These are phyloP conservation scores for Crepidodera aurea DNA, from an alignment of 2,888 invertebrate species.

Conservation along the genomic window DNA sequence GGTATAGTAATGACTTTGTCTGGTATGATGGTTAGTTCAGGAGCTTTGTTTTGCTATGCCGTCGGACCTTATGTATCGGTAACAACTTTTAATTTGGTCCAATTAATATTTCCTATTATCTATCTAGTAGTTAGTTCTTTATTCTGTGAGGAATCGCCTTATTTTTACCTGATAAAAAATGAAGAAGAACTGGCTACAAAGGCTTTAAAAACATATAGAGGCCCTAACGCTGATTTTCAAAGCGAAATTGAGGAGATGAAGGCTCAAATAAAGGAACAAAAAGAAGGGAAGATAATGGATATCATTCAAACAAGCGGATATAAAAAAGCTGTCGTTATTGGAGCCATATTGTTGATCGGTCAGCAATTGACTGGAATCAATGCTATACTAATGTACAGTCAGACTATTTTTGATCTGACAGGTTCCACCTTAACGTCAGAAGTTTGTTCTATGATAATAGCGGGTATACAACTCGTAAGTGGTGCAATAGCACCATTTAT, in stretches of 20 bases:
- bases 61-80: constrained; percentile 79
- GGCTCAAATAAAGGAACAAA: constrained; percentile 13
- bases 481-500: constrained; percentile 79
- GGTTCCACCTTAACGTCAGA: constrained; percentile 67
- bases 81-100: constrained; percentile 66
- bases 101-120: constrained; percentile 62
- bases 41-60: constrained; percentile 72
- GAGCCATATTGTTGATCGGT: constrained; percentile 76
- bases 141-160: constrained; percentile 85
- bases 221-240: constrained; percentile 3
- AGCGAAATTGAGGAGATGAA: constrained; percentile 25
- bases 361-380: constrained; percentile 87
- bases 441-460: constrained; percentile 77
- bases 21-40: constrained; percentile 74
- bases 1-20: constrained; percentile 84
- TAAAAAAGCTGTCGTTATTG: constrained; percentile 66
- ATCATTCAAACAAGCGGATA: constrained; percentile 61
- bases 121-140: constrained; percentile 69
- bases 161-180: constrained; percentile 70
- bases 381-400: constrained; percentile 80
- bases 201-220: constrained; percentile 55
- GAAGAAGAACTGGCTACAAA: constrained; percentile 68
- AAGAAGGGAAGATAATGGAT: constrained; percentile 43
- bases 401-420: constrained; percentile 74
- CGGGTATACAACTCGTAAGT: constrained; percentile 78